phyloP scores from a whole-genome alignment of 2,113 vertebrate species.

The Epinephelus fuscoguttatus region DNA sequence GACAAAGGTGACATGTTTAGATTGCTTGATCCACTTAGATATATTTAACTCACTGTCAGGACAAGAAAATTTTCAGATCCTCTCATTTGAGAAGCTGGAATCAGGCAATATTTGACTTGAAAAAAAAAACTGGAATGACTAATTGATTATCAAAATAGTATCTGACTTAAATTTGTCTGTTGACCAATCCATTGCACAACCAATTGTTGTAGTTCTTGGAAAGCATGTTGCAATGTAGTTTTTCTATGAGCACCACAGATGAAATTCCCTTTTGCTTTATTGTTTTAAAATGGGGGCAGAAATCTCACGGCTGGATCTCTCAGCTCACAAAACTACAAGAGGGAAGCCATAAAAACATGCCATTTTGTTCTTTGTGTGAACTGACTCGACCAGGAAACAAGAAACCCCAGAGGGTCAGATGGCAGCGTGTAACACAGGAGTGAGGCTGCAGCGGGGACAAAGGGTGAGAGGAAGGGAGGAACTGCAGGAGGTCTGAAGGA shows the following conservation, averaged over 20 bases:
- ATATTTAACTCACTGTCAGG: not conserved
- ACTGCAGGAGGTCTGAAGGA: not conserved
- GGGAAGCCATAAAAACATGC: not conserved
- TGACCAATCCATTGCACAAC: not conserved
- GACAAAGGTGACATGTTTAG: not conserved
- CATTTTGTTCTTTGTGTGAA: constrained; percentile 6
- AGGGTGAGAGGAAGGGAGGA: constrained; percentile 9
- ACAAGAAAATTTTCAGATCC: not conserved
- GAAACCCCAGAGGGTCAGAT: not conserved
- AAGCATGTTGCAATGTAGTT: not conserved
- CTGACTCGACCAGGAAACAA: not conserved
- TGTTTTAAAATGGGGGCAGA: not conserved
- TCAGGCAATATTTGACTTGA: not conserved
- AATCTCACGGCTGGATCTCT: not conserved
- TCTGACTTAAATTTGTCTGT: not conserved
- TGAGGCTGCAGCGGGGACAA: not conserved
- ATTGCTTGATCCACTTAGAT: too few relatives aligned
- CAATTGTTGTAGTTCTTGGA: not conserved
- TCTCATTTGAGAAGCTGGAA: not conserved
- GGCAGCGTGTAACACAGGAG: constrained; percentile 6
- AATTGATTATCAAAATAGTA: too few relatives aligned
- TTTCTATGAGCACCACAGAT: not conserved
- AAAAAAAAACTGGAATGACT: not conserved
- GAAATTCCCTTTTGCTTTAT: not conserved
- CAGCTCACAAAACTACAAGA: not conserved